phyloP scores from a whole-genome alignment of 2,888 invertebrate genomes.

The Cosmia pyralina region DNA sequence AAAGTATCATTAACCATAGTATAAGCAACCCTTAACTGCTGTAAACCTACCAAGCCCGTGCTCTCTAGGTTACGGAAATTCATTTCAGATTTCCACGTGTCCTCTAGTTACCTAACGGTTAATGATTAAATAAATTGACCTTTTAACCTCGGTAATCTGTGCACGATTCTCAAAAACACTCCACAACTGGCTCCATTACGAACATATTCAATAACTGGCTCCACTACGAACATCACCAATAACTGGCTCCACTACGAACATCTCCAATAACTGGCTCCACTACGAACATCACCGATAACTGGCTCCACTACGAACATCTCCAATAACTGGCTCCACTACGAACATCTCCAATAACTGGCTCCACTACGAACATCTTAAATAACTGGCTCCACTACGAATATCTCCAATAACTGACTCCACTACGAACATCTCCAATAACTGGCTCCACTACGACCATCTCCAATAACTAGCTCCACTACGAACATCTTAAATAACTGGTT shows the following conservation, averaged over 20 bases:
- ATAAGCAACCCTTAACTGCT: not conserved
- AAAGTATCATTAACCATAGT: no score
- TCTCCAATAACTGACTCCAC: slow-evolving; percentile 45
- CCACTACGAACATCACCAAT: no score
- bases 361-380: no score
- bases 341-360: slow-evolving; percentile 38
- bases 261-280: slow-evolving; percentile 45
- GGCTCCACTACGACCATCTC: slow-evolving; percentile 8
- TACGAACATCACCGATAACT: no score
- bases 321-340: slow-evolving; percentile 33
- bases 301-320: slow-evolving; percentile 9
- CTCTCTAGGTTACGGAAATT: not conserved
- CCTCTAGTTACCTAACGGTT: no score
- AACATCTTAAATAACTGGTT: no score
- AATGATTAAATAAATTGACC: slow-evolving; percentile 7
- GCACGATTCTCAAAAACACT: slow-evolving; percentile 12
- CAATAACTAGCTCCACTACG: no score
- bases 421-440: no score
- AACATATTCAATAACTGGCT: slow-evolving; percentile 37
- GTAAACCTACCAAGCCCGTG: not conserved
- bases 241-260: slow-evolving; percentile 13
- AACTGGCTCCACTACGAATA: slow-evolving; percentile 13
- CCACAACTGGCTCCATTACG: slow-evolving; percentile 18
- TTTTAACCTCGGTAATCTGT: not conserved
- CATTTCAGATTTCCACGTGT: not conserved